phyloP scores from a whole-genome alignment of 2,888 invertebrate genomes.

The Agrochola circellaris region DNA sequence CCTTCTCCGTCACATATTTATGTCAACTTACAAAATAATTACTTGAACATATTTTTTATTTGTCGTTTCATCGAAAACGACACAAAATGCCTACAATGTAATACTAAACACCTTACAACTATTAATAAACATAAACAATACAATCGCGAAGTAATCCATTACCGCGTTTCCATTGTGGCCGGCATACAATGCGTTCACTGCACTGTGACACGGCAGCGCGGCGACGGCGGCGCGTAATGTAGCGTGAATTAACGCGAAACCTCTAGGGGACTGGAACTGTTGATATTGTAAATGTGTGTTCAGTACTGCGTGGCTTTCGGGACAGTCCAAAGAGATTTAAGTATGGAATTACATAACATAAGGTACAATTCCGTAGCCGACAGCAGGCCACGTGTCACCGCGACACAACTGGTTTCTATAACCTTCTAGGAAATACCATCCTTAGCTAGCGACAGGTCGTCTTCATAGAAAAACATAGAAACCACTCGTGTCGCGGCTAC shows the following conservation, averaged over 20 bases:
- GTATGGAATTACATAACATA: no score
- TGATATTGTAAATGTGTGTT: conserved; percentile 47
- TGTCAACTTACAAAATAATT: background rate
- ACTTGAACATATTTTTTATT: background rate
- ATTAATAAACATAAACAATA: conserved; percentile 63
- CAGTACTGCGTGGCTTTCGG: conserved; percentile 1
- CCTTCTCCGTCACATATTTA: background rate
- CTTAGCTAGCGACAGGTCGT: no score
- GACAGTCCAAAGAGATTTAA: background rate
- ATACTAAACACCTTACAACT: conserved; percentile 45
- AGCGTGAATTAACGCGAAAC: conserved; percentile 68
- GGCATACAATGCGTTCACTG: conserved; percentile 72
- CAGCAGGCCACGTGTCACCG: no score
- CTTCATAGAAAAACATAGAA: no score
- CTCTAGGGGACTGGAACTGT: conserved; percentile 52
- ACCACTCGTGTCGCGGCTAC: no score
- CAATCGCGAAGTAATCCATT: conserved; percentile 72
- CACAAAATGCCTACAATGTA: background rate
- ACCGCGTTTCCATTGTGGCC: conserved; percentile 67
- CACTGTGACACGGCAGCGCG: conserved; percentile 68
- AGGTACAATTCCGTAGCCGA: no score
- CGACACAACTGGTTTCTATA: no score
- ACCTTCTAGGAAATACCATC: no score
- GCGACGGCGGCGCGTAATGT: conserved; percentile 69
- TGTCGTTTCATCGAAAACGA: background rate